These are phyloP conservation scores for Planococcus citri DNA, from an alignment of 1,140 invertebrate species.

Conservation along the genomic window DNA sequence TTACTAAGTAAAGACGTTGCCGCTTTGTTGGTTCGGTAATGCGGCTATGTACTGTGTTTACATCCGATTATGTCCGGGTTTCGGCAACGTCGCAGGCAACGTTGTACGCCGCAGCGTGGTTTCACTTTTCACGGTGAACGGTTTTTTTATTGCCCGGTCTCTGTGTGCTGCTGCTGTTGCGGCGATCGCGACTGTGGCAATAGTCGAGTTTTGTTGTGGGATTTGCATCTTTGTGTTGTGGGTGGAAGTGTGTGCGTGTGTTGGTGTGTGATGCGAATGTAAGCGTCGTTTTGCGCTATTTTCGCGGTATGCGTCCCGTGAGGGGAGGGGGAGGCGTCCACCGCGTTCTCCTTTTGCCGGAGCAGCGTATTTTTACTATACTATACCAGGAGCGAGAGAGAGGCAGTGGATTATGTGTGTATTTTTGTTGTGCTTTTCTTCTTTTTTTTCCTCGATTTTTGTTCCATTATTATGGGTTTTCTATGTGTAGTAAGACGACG, in stretches of 20 bases:
- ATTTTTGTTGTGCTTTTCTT: too few species aligned
- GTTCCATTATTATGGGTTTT: too few species aligned
- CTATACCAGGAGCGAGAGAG: too few species aligned
- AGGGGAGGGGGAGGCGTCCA: too few species aligned
- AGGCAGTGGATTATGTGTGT: too few species aligned
- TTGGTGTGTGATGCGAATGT: neutral
- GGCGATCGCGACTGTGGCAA: neutral
- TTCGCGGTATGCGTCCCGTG: too few species aligned
- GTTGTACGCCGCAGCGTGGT: neutral
- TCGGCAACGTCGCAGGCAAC: neutral
- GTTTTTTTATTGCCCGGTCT: neutral
- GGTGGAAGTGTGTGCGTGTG: neutral
- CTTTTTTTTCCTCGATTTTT: too few species aligned
- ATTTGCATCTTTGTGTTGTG: too few species aligned
- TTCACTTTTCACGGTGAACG: slow-evolving; percentile 18
- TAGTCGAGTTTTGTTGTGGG: neutral
- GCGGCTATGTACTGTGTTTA: neutral
- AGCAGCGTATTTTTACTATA: too few species aligned
- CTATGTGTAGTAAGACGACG: too few species aligned
- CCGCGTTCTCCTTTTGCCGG: too few species aligned
- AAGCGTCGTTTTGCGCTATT: too few species aligned
- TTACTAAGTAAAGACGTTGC: neutral
- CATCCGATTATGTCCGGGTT: neutral
- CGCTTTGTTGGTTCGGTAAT: neutral
- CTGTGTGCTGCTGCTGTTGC: neutral